A percentile compares a stretch with the other conserved stretches of the same genome.
phyloP scores from a whole-genome alignment of 2,113 vertebrate species.

The Ursus arctos region DNA sequence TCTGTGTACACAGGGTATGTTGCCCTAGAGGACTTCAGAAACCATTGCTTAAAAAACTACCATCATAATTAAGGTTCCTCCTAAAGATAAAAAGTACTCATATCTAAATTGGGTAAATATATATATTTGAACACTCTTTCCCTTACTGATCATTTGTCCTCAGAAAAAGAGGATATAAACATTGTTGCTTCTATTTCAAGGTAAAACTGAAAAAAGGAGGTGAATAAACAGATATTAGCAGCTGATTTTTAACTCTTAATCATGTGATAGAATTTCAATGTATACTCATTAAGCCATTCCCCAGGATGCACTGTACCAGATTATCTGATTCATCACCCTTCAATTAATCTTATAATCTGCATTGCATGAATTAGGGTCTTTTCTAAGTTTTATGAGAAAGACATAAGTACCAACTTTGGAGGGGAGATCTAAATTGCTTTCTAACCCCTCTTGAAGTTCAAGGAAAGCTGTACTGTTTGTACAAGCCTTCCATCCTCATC shows the following conservation, averaged over 20 bases:
- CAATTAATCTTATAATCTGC: neutral
- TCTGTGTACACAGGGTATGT: neutral
- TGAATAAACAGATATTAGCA: neutral
- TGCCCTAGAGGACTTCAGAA: neutral
- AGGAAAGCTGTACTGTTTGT: conserved; percentile 37
- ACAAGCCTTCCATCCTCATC: conserved; percentile 1
- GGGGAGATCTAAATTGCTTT: neutral
- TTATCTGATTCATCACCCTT: neutral
- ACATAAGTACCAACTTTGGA: neutral
- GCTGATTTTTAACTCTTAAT: neutral
- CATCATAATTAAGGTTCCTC: neutral
- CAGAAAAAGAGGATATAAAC: neutral
- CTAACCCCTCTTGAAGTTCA: neutral
- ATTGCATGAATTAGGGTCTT: neutral
- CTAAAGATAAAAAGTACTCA: neutral
- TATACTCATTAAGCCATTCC: neutral
- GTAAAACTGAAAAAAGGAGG: neutral
- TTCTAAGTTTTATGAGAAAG: neutral
- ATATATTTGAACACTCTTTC: neutral
- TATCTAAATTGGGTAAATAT: neutral
- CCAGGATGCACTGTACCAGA: neutral
- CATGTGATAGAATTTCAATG: neutral
- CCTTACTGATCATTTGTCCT: neutral
- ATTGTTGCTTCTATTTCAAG: neutral
- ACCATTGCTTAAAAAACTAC: neutral